phyloP scores from a whole-genome alignment of 2,888 invertebrate species.

The Rotaria macrura region DNA sequence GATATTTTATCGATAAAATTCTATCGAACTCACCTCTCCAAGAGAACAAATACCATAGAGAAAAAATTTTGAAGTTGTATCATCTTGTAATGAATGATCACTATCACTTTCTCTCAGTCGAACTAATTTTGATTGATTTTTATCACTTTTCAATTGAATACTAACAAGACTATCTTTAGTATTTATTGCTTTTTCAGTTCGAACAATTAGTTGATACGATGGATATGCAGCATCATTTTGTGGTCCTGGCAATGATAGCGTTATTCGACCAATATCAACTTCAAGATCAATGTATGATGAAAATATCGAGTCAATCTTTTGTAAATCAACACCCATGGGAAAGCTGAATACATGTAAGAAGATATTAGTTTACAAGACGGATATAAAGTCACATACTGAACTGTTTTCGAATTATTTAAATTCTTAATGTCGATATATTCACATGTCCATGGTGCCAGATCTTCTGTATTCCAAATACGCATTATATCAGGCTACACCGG shows the following conservation, averaged over 20 bases:
- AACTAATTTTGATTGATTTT: background rate
- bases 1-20: no score
- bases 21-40: background rate
- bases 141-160: background rate
- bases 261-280: background rate
- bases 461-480: conserved; percentile 1
- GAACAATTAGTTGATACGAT: background rate
- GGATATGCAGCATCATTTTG: conserved; percentile 1
- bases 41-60: background rate
- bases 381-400: background rate
- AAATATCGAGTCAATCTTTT: background rate
- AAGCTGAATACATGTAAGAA: background rate
- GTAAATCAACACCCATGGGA: background rate
- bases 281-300: background rate
- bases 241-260: background rate
- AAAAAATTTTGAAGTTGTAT: background rate
- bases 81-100: background rate
- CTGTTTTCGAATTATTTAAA: background rate
- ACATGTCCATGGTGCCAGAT: background rate
- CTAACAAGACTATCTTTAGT: background rate
- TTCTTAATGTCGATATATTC: background rate
- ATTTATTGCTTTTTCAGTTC: background rate
- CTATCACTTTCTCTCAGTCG: background rate
- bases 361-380: no score
- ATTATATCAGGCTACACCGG: background rate